Conservation (phyloP, 2,888 invertebrate species). For the Dugesia japonica region DNA sequence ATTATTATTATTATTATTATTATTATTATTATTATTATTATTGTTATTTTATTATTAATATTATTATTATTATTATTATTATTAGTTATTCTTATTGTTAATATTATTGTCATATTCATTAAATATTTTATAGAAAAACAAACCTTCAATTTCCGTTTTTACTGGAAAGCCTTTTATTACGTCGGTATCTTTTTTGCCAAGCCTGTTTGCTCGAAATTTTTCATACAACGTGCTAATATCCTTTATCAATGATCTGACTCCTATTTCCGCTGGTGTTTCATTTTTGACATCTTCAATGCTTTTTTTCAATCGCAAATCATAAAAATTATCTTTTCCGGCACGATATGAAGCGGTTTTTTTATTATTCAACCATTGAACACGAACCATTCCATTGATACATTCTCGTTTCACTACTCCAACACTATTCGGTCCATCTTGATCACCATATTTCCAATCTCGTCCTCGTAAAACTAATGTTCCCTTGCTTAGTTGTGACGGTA, state of each 20-base stretch:
- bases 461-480: slow-evolving; percentile 73
- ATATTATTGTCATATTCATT: no score
- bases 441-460: slow-evolving; percentile 86
- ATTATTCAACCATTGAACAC: not conserved
- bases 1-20: no score
- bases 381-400: slow-evolving; percentile 71
- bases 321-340: slow-evolving; percentile 61
- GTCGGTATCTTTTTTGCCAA: not conserved
- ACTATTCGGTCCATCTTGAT: not conserved
- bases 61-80: no score
- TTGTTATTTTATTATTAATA: no score
- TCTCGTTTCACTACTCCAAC: not conserved
- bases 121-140: no score
- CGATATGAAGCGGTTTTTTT: slow-evolving; percentile 53
- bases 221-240: not conserved
- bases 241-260: not conserved
- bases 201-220: not conserved
- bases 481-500: slow-evolving; percentile 63
- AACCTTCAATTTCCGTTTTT: not conserved
- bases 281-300: not conserved
- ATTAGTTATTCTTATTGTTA: no score
- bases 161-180: not conserved
- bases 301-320: not conserved
- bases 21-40: no score
- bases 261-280: not conserved